Evolutionary conservation across 2,113 vertebrate genomes (phyloP).

Genomic region (Rhea americana): DNA sequence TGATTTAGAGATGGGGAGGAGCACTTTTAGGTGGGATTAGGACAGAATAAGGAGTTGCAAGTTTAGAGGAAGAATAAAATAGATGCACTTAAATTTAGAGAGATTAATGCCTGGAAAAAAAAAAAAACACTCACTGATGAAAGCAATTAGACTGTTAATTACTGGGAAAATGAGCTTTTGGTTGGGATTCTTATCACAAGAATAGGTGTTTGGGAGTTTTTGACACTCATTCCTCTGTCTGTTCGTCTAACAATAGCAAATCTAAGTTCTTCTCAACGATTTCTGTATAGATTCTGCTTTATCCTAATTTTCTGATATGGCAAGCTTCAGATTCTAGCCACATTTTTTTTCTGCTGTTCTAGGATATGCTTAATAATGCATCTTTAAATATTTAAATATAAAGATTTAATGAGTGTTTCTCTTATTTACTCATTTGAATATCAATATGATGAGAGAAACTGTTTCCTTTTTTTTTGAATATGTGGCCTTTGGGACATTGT

Average conservation of each 20-base stretch:
- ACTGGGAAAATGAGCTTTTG: not conserved
- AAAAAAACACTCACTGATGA: not conserved
- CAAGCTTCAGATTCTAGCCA: not conserved
- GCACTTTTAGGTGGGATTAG: not conserved
- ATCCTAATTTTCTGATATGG: not conserved
- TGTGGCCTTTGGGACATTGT: not conserved
- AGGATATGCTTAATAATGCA: not conserved
- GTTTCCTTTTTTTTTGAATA: not conserved
- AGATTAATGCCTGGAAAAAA: not conserved
- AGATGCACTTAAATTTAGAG: not conserved
- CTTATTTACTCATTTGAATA: not conserved
- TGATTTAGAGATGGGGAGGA: not conserved
- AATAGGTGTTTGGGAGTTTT: not conserved
- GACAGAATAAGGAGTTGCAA: not conserved
- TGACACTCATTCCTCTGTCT: not conserved
- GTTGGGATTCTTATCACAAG: not conserved
- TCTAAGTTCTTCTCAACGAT: not conserved
- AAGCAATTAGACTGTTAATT: not conserved
- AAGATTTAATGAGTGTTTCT: not conserved
- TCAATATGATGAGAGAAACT: not conserved
- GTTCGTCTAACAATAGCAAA: not conserved
- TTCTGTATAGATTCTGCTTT: not conserved
- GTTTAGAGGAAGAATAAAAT: not conserved
- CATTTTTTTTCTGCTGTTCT: not conserved
- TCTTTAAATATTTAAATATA: not conserved